phyloP scores from a whole-genome alignment of 2,113 vertebrate genomes.

The Misgurnus anguillicaudatus region DNA sequence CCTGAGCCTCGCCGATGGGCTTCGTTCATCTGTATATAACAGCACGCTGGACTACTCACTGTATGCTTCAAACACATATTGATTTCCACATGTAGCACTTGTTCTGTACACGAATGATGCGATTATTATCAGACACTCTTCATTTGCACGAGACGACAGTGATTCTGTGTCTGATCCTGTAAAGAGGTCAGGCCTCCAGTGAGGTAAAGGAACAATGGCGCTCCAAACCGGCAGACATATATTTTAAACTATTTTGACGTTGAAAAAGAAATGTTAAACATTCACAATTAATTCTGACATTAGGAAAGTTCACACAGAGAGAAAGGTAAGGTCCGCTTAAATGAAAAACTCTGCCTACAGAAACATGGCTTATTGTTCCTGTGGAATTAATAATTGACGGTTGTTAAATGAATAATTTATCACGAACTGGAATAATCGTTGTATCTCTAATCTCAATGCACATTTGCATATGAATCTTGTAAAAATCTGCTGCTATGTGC shows the following conservation, averaged over 20 bases:
- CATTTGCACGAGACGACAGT: slow-evolving; percentile 16
- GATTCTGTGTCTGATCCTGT: neutral
- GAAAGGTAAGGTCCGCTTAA: slow-evolving; percentile 60
- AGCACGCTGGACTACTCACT: slow-evolving; percentile 40
- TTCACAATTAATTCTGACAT: slow-evolving; percentile 52
- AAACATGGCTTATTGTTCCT: slow-evolving; percentile 84
- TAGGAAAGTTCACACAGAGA: slow-evolving; percentile 58
- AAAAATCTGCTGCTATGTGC: slow-evolving; percentile 83
- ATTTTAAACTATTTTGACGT: slow-evolving; percentile 49
- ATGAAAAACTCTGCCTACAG: slow-evolving; percentile 72
- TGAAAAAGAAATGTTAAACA: slow-evolving; percentile 45
- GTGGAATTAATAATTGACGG: slow-evolving; percentile 95
- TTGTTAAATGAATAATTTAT: slow-evolving; percentile 97
- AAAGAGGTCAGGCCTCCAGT: slow-evolving; percentile 59
- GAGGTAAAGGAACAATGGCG: slow-evolving; percentile 40
- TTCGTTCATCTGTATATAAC: slow-evolving; percentile 44
- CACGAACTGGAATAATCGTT: slow-evolving; percentile 95
- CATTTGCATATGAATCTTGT: slow-evolving; percentile 92
- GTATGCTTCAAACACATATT: slow-evolving; percentile 66
- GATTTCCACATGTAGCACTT: slow-evolving; percentile 60
- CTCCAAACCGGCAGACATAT: slow-evolving; percentile 37
- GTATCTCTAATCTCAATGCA: slow-evolving; percentile 93
- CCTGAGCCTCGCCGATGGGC: slow-evolving; percentile 31
- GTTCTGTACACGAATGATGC: slow-evolving; percentile 43
- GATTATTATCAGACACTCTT: slow-evolving; percentile 51